phyloP scores from a whole-genome alignment of 2,888 invertebrate genomes.

The Netelia melanura region DNA sequence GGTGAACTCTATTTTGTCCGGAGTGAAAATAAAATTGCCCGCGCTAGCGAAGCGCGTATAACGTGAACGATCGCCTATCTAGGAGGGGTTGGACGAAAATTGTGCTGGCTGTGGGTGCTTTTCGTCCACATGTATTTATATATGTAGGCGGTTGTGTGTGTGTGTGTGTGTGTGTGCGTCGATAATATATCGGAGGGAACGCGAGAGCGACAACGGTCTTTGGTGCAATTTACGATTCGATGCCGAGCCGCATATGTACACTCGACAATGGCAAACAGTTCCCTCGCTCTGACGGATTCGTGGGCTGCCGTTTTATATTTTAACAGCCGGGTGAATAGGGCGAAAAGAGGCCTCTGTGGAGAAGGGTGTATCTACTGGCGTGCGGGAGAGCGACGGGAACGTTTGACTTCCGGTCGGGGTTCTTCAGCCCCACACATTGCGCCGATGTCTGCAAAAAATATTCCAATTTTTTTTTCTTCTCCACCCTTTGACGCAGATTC shows the following conservation, averaged over 20 bases:
- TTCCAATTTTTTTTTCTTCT: conserved; percentile 3
- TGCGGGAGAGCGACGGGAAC: conserved; percentile 33
- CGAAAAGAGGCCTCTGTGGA: conserved; percentile 1
- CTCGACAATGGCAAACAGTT: conserved; percentile 40
- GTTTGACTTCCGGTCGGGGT: conserved; percentile 50
- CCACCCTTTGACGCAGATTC: conserved; percentile 2
- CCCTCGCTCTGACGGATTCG: neutral
- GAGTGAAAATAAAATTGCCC: conserved; percentile 23
- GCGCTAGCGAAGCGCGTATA: neutral
- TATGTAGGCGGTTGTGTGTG: neutral
- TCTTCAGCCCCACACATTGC: conserved; percentile 4
- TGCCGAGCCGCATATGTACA: conserved; percentile 4
- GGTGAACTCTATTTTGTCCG: conserved; percentile 11
- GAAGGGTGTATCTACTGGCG: conserved; percentile 55
- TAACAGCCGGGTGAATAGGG: conserved; percentile 34
- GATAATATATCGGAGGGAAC: conserved; percentile 27
- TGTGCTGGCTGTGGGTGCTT: neutral
- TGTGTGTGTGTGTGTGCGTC: neutral
- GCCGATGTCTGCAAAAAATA: conserved; percentile 40
- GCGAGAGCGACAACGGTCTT: conserved; percentile 33
- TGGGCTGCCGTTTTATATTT: conserved; percentile 48
- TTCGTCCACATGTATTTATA: neutral
- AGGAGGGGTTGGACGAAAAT: conserved; percentile 4
- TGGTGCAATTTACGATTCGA: conserved; percentile 49
- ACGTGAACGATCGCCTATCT: conserved; percentile 2